phyloP scores from a whole-genome alignment of 2,797 vertebrate species.

The Centroberyx gerrardi region DNA sequence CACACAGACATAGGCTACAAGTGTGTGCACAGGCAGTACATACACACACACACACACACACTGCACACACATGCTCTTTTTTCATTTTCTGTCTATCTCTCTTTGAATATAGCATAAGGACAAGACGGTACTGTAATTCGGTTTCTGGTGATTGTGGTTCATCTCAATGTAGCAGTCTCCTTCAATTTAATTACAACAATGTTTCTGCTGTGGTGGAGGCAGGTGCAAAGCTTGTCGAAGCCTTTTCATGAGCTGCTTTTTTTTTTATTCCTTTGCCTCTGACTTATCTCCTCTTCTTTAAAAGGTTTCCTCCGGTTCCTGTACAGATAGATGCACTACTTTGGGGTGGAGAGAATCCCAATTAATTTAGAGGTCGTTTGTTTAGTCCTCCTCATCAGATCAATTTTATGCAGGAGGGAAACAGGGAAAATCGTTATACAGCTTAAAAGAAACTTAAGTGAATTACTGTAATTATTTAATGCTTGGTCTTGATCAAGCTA shows the following conservation, averaged over 20 bases:
- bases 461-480: slow-evolving; percentile 86
- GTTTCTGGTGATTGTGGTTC: slow-evolving; percentile 39
- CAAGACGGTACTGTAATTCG: slow-evolving; percentile 66
- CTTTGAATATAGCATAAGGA: slow-evolving; percentile 51
- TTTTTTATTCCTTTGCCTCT: neutral
- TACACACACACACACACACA: no score
- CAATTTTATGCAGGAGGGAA: slow-evolving; percentile 77
- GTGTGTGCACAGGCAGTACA: no score
- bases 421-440: slow-evolving; percentile 78
- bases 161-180: slow-evolving; percentile 54
- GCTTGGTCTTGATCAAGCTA: slow-evolving; percentile 82
- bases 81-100: slow-evolving; percentile 43
- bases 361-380: slow-evolving; percentile 83
- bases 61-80: slow-evolving; percentile 23
- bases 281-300: slow-evolving; percentile 58
- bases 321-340: slow-evolving; percentile 66
- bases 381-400: slow-evolving; percentile 78
- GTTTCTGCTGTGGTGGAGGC: slow-evolving; percentile 20
- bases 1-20: slow-evolving; percentile 1
- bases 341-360: slow-evolving; percentile 70
- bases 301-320: slow-evolving; percentile 63
- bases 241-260: slow-evolving; percentile 34
- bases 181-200: slow-evolving; percentile 51
- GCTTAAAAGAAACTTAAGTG: slow-evolving; percentile 82
- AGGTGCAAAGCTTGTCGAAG: slow-evolving; percentile 39